Conservation (phyloP, 2,888 invertebrate genomes). For the Philaethria dido region DNA sequence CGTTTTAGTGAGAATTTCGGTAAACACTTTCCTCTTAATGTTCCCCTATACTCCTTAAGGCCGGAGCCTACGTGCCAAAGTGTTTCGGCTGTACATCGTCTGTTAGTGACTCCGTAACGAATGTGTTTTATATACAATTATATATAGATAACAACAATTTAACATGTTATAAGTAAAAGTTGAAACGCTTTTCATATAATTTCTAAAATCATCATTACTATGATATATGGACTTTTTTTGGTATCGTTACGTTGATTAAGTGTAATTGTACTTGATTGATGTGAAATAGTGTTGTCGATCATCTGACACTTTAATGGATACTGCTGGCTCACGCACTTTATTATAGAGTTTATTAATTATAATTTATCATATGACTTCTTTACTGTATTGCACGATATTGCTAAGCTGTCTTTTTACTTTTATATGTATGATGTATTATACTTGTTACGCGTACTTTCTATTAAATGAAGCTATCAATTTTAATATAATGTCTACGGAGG, state of each 20-base stretch:
- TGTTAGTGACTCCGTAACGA: no score
- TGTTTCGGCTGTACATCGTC: no score
- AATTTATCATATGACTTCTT: background rate
- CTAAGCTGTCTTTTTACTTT: background rate
- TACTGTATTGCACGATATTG: background rate
- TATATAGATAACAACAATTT: no score
- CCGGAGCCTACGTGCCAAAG: no score
- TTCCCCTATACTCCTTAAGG: no score
- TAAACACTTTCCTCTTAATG: no score
- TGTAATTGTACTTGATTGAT: constrained; percentile 20
- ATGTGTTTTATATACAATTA: no score
- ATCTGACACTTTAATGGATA: constrained; percentile 31
- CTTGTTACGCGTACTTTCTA: no score
- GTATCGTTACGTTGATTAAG: constrained; percentile 5
- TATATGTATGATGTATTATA: no score
- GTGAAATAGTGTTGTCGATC: constrained; percentile 24
- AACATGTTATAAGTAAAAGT: constrained; percentile 27
- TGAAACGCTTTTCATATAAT: constrained; percentile 18
- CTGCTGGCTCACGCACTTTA: constrained; percentile 3
- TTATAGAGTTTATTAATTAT: constrained; percentile 8
- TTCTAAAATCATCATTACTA: constrained; percentile 29
- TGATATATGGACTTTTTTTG: constrained; percentile 25
- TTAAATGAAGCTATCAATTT: no score
- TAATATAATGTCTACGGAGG: no score
- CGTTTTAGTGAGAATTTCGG: no score